Base-by-base conservation (phyloP, 2,888 invertebrate genomes). In the Brachyptera putata region DNA sequence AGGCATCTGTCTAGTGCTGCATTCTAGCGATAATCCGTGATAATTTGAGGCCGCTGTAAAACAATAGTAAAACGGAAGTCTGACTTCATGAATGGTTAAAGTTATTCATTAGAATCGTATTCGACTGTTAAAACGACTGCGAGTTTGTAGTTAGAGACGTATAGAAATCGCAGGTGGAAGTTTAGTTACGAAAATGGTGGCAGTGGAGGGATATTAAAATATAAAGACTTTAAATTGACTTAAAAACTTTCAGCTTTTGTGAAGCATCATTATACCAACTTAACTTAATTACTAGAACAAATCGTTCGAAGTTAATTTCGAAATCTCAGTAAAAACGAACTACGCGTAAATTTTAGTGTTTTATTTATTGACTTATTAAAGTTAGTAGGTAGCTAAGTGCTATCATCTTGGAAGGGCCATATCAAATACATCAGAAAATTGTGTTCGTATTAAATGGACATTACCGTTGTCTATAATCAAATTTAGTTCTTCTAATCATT, bases 41-140 rank as follows among this genome's bases (percentile, higher is more conserved):
- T 46, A 46, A 46, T 46, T 46, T 24, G 46, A 21, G 24, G 24
- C 22, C 22, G 9, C 22, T 16, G 21, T 16, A 11, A 46, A 46
- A 46, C 46, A 46, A 46, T 4, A 21, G 21, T 4, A n/a, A 11
- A 4, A 21, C 43, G 43, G 43, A 18, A 18, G 39, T 30, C 18
- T n/a, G 46, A 46, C 21, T 46, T 24, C 24, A 11, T 46, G 46
- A 46, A 46, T 46, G 46, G 46, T 13, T 46, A 46, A 46, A 46
- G 46, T 46, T 46, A 46, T 46, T 46, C 46, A 46, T 46, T 46
- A 21, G 7, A 46, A 21, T 18, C 22, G 22, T 24, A 21, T 24
- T 18, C 11, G 21, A 11, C 46, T 46, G 3, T 14, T 11, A 46
- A 30, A 30, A 30, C 30, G 30, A 30, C 30, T 30, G 7, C 7